Evolutionary conservation across 37 sponge, comb jelly and placozoan species (phyloP), one percentile per base, ranked within the genome.

Genomic region (Amphimedon queenslandica): DNA sequence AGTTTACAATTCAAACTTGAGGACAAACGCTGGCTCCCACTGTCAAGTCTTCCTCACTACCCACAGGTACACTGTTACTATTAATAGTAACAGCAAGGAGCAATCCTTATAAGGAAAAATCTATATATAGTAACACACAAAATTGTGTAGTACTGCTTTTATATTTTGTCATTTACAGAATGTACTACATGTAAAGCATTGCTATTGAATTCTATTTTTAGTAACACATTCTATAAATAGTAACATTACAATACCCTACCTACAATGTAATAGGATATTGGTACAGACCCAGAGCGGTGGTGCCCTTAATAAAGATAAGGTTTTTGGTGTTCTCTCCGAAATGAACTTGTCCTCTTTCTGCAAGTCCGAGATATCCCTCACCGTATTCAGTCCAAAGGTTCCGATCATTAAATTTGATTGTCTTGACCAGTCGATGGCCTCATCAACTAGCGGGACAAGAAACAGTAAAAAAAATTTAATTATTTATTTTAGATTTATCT

Each of bases 31-130:
- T 36, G 66, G 60, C 24, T 43, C 66, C 24, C 73, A 71, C 20
- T 56, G 77, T 33, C 55, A 27, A 36, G 23, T 77, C 29, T 63
- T 84, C 1, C 67, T 84, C 58, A 77, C 78, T 28, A 84, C 78
- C 36, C 77, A 72, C 66, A 77, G 77, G 84, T 84, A 37, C 6
- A 67, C 16, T 32, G 10, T 38, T 47, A 18, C 53, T 47, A 47
- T 47, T 47, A 18, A 47, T 47, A 47, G 53, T 47, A 47, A 47
- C 53, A 47, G 13, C 13, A 47, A 47, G 53, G 13, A 47, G 53
- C 13, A 47, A 18, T 18, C 13, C 13, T 47, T 18, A 18, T 47
- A 47, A 47, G 13, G 53, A 8, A 8, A 47, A 13, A 18, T 47
- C 53, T 47, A 47, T 47, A 18, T 47, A 47, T 47, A 47, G 53